These are phyloP conservation scores for Plagodis pulveraria DNA, from an alignment of 2,888 invertebrate species.

Conservation along the genomic window DNA sequence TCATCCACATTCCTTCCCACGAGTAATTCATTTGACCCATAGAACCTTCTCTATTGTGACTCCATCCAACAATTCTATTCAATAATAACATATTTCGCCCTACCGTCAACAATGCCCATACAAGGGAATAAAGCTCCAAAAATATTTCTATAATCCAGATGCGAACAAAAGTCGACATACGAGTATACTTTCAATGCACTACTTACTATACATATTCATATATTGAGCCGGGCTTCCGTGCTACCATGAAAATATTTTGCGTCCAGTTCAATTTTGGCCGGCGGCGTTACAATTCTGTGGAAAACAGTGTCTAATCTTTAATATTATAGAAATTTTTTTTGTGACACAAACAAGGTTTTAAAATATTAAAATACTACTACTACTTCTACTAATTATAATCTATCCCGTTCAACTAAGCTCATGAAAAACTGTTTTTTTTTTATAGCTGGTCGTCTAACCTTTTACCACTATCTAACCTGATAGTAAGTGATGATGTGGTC, in stretches of 20 bases:
- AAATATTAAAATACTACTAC: too few relatives aligned
- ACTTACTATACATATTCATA: conserved; percentile 25
- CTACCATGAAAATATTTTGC: conserved; percentile 52
- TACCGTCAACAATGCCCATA: conserved; percentile 6
- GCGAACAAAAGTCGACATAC: conserved; percentile 25
- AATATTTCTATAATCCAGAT: conserved; percentile 18
- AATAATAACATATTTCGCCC: conserved; percentile 13
- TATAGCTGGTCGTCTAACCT: too few relatives aligned
- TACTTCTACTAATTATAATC: too few relatives aligned
- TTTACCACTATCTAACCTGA: too few relatives aligned
- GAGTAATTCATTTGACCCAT: not conserved
- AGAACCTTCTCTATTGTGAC: not conserved
- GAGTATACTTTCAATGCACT: conserved; percentile 16
- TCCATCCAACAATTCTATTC: conserved; percentile 8
- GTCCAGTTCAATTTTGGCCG: conserved; percentile 50
- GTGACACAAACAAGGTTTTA: too few relatives aligned
- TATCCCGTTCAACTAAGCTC: too few relatives aligned
- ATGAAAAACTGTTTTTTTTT: too few relatives aligned
- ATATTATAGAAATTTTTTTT: too few relatives aligned
- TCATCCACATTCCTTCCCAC: too few relatives aligned
- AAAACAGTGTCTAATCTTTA: conserved; percentile 4
- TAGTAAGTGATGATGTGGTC: too few relatives aligned
- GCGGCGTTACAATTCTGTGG: not conserved
- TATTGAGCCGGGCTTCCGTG: conserved; percentile 24
- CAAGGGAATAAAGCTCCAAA: conserved; percentile 17